Percentiles rank a stretch among this genome's conserved stretches.
These are phyloP conservation scores for Agrotis exclamationis DNA, from an alignment of 2,888 invertebrate genomes.

Conservation along the genomic window DNA sequence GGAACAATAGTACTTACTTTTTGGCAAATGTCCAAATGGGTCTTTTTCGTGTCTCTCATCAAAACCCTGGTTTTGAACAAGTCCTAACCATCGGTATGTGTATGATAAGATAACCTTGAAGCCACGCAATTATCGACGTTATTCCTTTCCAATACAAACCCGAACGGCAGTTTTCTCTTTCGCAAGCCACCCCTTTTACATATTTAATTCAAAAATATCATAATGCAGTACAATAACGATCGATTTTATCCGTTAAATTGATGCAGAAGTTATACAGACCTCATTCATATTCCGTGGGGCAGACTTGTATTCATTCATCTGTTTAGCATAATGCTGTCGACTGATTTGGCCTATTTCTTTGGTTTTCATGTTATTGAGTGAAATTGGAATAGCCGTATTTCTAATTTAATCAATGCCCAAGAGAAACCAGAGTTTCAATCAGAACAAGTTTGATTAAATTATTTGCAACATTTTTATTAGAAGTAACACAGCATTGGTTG, in stretches of 20 bases:
- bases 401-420: background rate
- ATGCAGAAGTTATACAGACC: slow-evolving; percentile 16
- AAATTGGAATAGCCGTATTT: background rate
- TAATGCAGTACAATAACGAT: slow-evolving; percentile 43
- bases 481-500: background rate
- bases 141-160: slow-evolving; percentile 7
- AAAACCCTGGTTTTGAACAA: background rate
- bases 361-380: slow-evolving; percentile 2
- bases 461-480: background rate
- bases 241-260: slow-evolving; percentile 33
- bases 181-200: slow-evolving; percentile 13
- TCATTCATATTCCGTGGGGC: slow-evolving; percentile 9
- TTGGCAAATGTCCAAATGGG: background rate
- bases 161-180: background rate
- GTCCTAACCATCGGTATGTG: background rate
- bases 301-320: slow-evolving; percentile 20
- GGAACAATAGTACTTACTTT: too few relatives aligned
- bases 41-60: background rate
- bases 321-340: slow-evolving; percentile 34
- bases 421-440: background rate
- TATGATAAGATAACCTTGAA: background rate
- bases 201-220: slow-evolving; percentile 24
- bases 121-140: background rate
- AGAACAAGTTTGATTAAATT: background rate
- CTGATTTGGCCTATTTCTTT: slow-evolving; percentile 13